A percentile compares a stretch with the other conserved stretches of the same genome.
These are phyloP conservation scores for Oryzias curvinotus DNA, from an alignment of 2,113 vertebrate species.

Conservation along the genomic window DNA sequence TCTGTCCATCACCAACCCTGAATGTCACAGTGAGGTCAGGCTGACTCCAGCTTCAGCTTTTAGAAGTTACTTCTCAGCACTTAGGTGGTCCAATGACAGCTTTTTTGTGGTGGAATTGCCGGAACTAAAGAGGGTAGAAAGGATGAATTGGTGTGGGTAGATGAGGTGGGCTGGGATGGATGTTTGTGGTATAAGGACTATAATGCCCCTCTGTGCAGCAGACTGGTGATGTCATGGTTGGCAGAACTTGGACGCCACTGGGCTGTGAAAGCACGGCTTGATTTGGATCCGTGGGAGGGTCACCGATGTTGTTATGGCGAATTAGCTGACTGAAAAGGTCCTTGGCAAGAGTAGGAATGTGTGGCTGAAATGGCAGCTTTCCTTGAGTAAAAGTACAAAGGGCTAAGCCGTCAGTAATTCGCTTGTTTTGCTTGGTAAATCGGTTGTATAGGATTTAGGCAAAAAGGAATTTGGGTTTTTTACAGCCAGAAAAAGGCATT, in stretches of 20 bases:
- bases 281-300: slow-evolving; percentile 39
- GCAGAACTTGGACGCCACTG: slow-evolving; percentile 31
- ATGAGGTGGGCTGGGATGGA: slow-evolving; percentile 13
- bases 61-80: slow-evolving; percentile 5
- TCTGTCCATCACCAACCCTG: slow-evolving; percentile 5
- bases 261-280: slow-evolving; percentile 48
- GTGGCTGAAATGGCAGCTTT: slow-evolving; percentile 20
- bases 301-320: slow-evolving; percentile 46
- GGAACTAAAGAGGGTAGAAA: background rate
- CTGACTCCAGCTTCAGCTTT: slow-evolving; percentile 1
- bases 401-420: slow-evolving; percentile 9
- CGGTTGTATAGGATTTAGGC: too few species aligned
- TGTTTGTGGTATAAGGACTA: slow-evolving; percentile 10
- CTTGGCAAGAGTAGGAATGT: background rate
- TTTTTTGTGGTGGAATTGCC: slow-evolving; percentile 2
- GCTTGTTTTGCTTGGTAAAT: background rate
- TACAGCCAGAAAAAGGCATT: background rate
- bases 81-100: slow-evolving; percentile 18
- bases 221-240: slow-evolving; percentile 62
- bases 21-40: background rate
- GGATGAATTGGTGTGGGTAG: slow-evolving; percentile 13
- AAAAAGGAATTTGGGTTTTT: too few species aligned
- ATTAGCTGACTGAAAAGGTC: slow-evolving; percentile 25
- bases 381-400: slow-evolving; percentile 21
- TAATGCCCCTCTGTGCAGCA: slow-evolving; percentile 48